Base-by-base conservation (phyloP, 2,888 invertebrate genomes). In the Bhutanitis thaidina region DNA sequence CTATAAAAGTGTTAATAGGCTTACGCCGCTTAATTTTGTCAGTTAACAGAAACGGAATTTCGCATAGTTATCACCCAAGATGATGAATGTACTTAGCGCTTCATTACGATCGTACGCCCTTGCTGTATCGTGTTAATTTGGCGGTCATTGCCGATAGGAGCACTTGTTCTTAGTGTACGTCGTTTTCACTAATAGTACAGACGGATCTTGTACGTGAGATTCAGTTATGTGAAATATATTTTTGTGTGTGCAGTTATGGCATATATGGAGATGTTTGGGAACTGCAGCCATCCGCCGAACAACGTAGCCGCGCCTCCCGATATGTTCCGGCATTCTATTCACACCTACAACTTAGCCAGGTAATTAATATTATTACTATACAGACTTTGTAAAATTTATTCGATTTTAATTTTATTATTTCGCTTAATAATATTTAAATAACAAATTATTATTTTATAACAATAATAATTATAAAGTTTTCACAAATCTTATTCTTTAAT, bases 261-360 rank as follows among this genome's bases (percentile, higher is more conserved):
- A 58, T 98, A 97, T 82, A 97, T 98, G 97, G 97, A 97, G 90
- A 96, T 97, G 93, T 95, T 96, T 71, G 96, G 96, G 15, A 95
- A 95, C 80, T 97, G 96, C 89, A 94, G 95, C 61, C 96, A 96
- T 69, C 92, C 93, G 58, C 93, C 93, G 55, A 78, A 77, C 59
- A 79, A 64, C 52, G 75, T 77, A 7, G 93, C 93, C 61, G 93
- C 92, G 49, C 92, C 93, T 38, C 91, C 93, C 50, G 96, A 96
- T 67, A 94, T 95, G 80, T 92, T 96, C 79, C 92, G 96, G 43
- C 97, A 97, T 80, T 97, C 97, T 3, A 93, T 97, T 69, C 96
- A 97, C 75, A 93, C 95, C 4, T 95, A 93, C 74, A 93, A 93
- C 83, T 80, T 87, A 52, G 81, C 87, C 59, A 86, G 88, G 89